These are phyloP conservation scores for Ophonus ardosiacus DNA, from an alignment of 2,888 invertebrate species.

Conservation along the genomic window DNA sequence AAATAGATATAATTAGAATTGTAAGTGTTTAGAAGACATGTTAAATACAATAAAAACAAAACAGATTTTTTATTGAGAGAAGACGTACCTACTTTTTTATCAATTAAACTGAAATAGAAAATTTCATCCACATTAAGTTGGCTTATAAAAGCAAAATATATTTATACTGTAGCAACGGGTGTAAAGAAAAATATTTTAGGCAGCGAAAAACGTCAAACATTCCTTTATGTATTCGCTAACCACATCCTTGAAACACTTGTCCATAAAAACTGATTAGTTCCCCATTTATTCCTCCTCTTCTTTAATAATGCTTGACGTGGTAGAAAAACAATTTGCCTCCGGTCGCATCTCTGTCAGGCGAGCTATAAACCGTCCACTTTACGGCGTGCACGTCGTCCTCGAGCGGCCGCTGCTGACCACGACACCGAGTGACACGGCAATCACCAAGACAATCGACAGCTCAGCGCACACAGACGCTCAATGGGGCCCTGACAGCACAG, in stretches of 20 bases:
- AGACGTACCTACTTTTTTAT: no score
- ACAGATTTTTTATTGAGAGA: no score
- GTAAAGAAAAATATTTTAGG: no score
- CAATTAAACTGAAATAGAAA: no score
- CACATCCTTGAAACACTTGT: not conserved
- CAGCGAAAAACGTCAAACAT: not conserved
- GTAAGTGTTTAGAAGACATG: no score
- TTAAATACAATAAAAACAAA: no score
- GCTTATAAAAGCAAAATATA: not conserved
- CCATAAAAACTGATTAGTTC: no score
- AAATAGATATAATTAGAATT: no score
- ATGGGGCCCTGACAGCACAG: slow-evolving; percentile 1
- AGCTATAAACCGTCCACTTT: slow-evolving; percentile 21
- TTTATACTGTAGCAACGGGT: no score
- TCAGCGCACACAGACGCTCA: not conserved
- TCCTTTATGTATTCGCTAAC: not conserved
- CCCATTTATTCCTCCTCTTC: not conserved
- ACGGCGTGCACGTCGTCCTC: slow-evolving; percentile 7
- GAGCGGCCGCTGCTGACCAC: slow-evolving; percentile 12
- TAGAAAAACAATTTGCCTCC: slow-evolving; percentile 34
- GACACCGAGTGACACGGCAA: slow-evolving; percentile 33
- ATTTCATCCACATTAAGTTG: no score
- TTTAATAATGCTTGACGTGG: not conserved
- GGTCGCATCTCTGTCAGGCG: slow-evolving; percentile 26
- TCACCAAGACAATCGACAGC: slow-evolving; percentile 49